phyloP scores from a whole-genome alignment of 2,888 invertebrate genomes.

The Cyclophora albipunctata region DNA sequence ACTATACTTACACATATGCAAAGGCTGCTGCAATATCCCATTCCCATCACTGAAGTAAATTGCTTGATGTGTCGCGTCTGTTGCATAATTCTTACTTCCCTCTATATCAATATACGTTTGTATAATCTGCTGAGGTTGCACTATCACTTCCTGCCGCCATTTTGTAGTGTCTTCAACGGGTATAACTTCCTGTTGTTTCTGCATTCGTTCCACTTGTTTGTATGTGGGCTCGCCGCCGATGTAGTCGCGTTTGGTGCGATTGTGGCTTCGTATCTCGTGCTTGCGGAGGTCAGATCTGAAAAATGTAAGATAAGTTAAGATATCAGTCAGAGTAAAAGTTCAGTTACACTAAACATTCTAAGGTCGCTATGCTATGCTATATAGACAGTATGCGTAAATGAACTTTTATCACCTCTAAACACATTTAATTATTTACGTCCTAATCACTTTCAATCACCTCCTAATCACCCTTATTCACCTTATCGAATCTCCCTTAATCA shows the following conservation, averaged over 20 bases:
- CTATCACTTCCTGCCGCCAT: constrained; percentile 28
- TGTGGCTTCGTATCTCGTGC: constrained; percentile 63
- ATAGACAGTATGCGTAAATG: too few relatives aligned
- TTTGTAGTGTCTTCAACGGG: constrained; percentile 22
- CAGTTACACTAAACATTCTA: too few relatives aligned
- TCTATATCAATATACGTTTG: constrained; percentile 53
- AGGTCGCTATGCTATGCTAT: too few relatives aligned
- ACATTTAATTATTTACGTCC: not conserved
- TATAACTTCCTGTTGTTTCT: constrained; percentile 39
- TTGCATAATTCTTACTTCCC: constrained; percentile 42
- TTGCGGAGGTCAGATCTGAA: constrained; percentile 63
- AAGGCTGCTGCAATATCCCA: constrained; percentile 43
- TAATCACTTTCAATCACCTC: not conserved
- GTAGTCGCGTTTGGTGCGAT: constrained; percentile 63
- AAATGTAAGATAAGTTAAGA: not conserved
- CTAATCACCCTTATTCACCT: not conserved
- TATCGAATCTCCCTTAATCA: not conserved
- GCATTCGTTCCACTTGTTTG: constrained; percentile 58
- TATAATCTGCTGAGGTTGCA: constrained; percentile 27
- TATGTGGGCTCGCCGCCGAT: constrained; percentile 65
- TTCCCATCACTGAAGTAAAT: constrained; percentile 55
- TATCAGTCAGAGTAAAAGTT: not conserved
- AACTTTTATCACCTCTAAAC: not conserved
- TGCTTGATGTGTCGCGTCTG: constrained; percentile 36
- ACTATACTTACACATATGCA: constrained; percentile 1